phyloP scores from a whole-genome alignment of 23 tunicate species.

The Clavelina lepadiformis region DNA sequence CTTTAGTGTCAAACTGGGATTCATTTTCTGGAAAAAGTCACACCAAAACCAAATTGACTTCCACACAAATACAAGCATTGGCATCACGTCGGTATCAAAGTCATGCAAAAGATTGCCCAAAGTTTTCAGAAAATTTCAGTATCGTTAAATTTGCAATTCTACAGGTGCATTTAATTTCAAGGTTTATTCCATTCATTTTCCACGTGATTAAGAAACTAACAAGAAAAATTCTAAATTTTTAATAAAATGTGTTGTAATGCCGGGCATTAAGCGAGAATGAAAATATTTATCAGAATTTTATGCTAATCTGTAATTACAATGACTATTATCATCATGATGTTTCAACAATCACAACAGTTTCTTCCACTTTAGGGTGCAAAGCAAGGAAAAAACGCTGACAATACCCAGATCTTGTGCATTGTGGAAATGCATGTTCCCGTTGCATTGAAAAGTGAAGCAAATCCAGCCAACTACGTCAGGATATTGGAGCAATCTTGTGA shows the following conservation, averaged over 20 bases:
- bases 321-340: no score
- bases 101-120: constrained; percentile 33
- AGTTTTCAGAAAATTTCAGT: constrained; percentile 27
- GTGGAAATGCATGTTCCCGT: constrained; percentile 32
- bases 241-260: no score
- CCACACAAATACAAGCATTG: not conserved
- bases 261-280: no score
- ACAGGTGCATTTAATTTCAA: constrained; percentile 5
- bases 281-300: no score
- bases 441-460: no score
- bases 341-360: no score
- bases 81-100: not conserved
- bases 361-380: constrained; percentile 7
- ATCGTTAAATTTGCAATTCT: constrained; percentile 48
- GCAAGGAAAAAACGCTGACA: not conserved
- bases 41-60: no score
- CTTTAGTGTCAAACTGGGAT: no score
- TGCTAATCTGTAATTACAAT: no score
- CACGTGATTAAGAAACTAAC: not conserved
- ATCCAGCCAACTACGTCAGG: constrained; percentile 3
- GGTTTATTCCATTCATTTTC: not conserved
- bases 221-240: no score
- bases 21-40: no score
- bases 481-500: constrained; percentile 31
- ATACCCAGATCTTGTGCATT: not conserved